phyloP scores from a whole-genome alignment of 2,888 invertebrate genomes.

The Erebia palarica region DNA sequence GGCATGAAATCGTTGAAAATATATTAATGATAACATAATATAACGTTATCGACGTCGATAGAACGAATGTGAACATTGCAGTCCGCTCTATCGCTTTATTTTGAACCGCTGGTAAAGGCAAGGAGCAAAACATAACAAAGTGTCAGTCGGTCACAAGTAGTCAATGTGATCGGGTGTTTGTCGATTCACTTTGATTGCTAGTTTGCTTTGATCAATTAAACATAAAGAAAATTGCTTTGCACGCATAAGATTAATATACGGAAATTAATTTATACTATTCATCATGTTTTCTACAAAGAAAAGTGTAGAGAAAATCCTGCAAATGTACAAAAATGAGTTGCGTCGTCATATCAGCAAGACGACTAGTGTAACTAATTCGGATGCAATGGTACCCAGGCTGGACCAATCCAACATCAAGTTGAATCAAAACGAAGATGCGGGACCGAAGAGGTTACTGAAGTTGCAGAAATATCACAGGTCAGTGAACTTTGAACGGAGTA shows the following conservation, averaged over 20 bases:
- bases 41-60: conserved; percentile 56
- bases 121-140: conserved; percentile 77
- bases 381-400: conserved; percentile 79
- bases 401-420: conserved; percentile 64
- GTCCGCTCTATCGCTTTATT: conserved; percentile 58
- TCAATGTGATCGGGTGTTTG: conserved; percentile 56
- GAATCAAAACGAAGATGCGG: conserved; percentile 64
- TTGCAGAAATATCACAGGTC: conserved; percentile 83
- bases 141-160: conserved; percentile 70
- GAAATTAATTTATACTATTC: conserved; percentile 38
- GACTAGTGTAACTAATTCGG: conserved; percentile 83
- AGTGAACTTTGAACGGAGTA: conserved; percentile 61
- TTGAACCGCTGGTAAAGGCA: conserved; percentile 63
- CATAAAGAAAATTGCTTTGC: neutral
- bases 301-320: conserved; percentile 66
- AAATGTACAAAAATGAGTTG: conserved; percentile 71
- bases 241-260: neutral
- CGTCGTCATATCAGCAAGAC: conserved; percentile 83
- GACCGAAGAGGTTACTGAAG: conserved; percentile 74
- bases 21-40: conserved; percentile 22
- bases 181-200: conserved; percentile 6
- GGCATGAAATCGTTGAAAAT: conserved; percentile 17
- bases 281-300: conserved; percentile 73
- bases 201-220: conserved; percentile 19
- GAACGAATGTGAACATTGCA: conserved; percentile 71